Evolutionary conservation across 2,888 invertebrate genomes (phyloP).

Genomic region (Torymus texanus): DNA sequence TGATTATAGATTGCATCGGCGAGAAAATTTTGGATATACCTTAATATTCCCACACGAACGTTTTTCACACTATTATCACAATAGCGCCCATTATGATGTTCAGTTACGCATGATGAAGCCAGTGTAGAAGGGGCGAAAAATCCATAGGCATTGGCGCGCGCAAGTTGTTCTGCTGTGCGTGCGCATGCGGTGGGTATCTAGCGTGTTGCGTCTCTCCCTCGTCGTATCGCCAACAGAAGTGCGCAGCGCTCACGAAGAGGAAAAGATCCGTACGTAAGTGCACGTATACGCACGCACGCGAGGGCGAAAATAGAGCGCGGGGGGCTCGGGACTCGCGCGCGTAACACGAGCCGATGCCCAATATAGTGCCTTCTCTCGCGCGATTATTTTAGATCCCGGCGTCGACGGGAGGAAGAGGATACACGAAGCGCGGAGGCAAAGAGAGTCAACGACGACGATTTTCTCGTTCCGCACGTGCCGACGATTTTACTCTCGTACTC

Average conservation of each 20-base stretch:
- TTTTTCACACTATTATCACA: too few relatives aligned
- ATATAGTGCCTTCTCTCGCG: conserved; percentile 72
- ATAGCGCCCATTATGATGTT: too few relatives aligned
- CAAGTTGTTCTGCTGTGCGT: too few relatives aligned
- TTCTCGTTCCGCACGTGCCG: conserved; percentile 47
- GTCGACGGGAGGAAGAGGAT: conserved; percentile 30
- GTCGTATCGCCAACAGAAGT: background rate
- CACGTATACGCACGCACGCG: background rate
- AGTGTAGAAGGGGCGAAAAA: too few relatives aligned
- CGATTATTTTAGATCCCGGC: conserved; percentile 68
- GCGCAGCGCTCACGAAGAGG: conserved; percentile 5
- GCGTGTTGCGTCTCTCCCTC: background rate
- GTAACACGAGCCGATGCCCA: conserved; percentile 73
- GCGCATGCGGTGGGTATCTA: too few relatives aligned
- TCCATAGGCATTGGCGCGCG: too few relatives aligned
- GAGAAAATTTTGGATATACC: too few relatives aligned
- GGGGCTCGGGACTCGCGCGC: conserved; percentile 41
- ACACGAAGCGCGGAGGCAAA: background rate
- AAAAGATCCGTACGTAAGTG: background rate
- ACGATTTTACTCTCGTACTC: conserved; percentile 13
- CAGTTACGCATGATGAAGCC: too few relatives aligned
- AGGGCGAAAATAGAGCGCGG: conserved; percentile 49
- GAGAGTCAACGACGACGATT: conserved; percentile 3
- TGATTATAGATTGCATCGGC: too few relatives aligned
- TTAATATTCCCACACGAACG: too few relatives aligned